A percentile compares a stretch with the other conserved stretches of the same genome.
These are phyloP conservation scores for Dipodomys stephensi DNA, from an alignment of 2,113 vertebrate genomes.

Conservation along the genomic window DNA sequence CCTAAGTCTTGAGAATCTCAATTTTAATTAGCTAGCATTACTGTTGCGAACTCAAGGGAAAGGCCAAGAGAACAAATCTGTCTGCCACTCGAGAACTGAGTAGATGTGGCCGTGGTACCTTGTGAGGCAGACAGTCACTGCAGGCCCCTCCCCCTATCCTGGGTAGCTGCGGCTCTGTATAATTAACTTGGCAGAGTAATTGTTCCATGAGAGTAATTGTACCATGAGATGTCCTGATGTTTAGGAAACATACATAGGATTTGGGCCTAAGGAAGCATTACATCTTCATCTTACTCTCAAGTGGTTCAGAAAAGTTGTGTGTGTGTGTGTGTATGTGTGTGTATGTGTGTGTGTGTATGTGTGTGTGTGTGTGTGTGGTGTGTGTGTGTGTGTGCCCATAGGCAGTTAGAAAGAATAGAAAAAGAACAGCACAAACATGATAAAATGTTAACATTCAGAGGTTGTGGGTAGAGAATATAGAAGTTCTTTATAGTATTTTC, in stretches of 20 bases:
- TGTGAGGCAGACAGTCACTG: accelerated
- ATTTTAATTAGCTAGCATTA: constrained; percentile 11
- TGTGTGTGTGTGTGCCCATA: neutral
- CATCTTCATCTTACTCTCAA: neutral
- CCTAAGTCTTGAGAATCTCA: neutral
- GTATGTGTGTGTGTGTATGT: neutral
- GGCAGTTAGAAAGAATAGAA: neutral
- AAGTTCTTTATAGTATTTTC: neutral
- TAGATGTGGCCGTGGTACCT: accelerated
- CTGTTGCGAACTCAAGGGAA: neutral
- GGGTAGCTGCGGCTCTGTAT: neutral
- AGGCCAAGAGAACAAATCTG: neutral
- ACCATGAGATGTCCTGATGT: accelerated
- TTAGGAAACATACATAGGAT: neutral
- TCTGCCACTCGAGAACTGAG: neutral
- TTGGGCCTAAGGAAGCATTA: neutral
- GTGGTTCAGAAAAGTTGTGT: neutral
- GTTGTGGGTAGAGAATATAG: neutral
- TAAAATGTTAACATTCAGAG: neutral
- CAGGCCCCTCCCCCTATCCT: accelerated
- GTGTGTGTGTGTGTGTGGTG: neutral
- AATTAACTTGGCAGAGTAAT: neutral
- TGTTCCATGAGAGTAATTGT: neutral
- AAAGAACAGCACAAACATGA: neutral
- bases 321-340: neutral